phyloP scores from a whole-genome alignment of 2,113 vertebrate genomes.

The Phaetusa simplex region DNA sequence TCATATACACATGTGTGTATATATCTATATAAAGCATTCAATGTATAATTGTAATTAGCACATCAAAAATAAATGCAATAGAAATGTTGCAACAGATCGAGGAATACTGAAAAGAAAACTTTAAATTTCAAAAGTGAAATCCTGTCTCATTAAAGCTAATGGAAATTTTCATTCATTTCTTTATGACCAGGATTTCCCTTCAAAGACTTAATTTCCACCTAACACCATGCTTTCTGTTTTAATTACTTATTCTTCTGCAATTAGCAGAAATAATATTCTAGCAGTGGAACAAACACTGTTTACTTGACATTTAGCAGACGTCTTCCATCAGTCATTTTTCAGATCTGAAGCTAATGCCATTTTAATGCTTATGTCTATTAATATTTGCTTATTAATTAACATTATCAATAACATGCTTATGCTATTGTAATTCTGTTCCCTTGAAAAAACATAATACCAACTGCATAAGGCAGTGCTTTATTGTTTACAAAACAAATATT shows the following conservation, averaged over 20 bases:
- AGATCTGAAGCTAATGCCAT: constrained; percentile 28
- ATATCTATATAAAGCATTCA: background rate
- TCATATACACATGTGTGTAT: background rate
- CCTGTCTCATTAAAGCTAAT: background rate
- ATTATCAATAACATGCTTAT: background rate
- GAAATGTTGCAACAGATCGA: background rate
- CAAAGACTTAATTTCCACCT: background rate
- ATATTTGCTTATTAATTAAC: background rate
- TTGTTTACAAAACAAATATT: background rate
- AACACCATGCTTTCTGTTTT: background rate
- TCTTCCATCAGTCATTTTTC: constrained; percentile 42
- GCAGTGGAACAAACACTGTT: background rate
- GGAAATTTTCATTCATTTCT: background rate
- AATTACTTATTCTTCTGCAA: constrained; percentile 42
- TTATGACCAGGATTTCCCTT: background rate
- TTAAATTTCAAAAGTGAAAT: background rate
- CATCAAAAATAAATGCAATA: background rate
- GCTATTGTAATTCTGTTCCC: constrained; percentile 1
- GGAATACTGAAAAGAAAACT: background rate
- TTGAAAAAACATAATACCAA: background rate
- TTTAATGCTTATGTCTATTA: background rate
- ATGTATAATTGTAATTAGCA: background rate
- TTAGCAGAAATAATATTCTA: constrained; percentile 7
- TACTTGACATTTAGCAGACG: constrained; percentile 40
- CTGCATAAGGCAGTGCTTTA: background rate